Evolutionary conservation across 2,797 vertebrate genomes (phyloP), one percentile per base, ranked within the genome.

Genomic region (Clarias pachynema): DNA sequence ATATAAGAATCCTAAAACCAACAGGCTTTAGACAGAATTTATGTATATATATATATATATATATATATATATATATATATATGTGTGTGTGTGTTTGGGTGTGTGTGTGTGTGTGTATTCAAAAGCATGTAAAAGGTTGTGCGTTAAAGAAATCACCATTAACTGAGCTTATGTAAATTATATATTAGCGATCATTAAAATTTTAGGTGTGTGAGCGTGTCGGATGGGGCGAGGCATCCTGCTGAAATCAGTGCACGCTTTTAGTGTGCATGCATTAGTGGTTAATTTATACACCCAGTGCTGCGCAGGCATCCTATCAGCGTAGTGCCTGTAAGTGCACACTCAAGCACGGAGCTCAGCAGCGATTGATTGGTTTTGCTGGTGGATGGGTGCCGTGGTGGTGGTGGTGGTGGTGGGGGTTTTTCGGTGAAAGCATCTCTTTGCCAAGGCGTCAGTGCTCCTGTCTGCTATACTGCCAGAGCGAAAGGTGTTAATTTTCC

Each of bases 311-410:
- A 95, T 92, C 93, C 91, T 92, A 93, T 95, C 93, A 94, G 91
- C 91, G 93, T 91, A 92, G 91, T 77, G 93, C 93, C 93, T 80
- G 90, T 91, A 93, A 93, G 93, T 94, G 93, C 93, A 95, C 93
- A 90, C 93, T 94, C 93, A 92, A 91, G 94, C 95, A 91, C 92
- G 92, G 93, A 93, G 92, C 93, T 92, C 93, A 92, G 94, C 93
- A 91, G 92, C 93, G 89, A 95, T 94, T 94, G 95, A 95, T 95
- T 95, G 94, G 93, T 92, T 94, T 93, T 92, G 94, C 92, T 93
- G 92, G 92, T 94, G 93, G 91, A 91, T 53, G 44, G 44, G 44
- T 49, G 49, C 4, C 34, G 34, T 37, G 49, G 49, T 49, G 44
- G 44, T 49, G 44, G 44, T 49, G 44, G 9, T 49, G 44, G 44